A percentile compares a stretch with the other conserved stretches of the same genome.
These are phyloP conservation scores for Phengaris arion DNA, from an alignment of 2,888 invertebrate genomes.

Conservation along the genomic window DNA sequence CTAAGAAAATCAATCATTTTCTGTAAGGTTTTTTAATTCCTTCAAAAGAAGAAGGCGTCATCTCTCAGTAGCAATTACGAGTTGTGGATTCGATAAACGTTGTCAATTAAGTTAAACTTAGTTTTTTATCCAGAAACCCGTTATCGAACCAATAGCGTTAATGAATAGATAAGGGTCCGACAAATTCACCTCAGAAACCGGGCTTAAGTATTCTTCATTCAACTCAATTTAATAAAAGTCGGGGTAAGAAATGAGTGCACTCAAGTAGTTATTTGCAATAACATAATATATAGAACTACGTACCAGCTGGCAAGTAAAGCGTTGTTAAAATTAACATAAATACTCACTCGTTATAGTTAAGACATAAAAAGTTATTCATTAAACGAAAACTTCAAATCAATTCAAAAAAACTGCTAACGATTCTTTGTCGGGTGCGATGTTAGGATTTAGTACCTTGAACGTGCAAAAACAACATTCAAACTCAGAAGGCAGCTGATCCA, in stretches of 20 bases:
- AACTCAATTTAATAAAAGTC: background rate
- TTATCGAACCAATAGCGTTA: too few relatives aligned
- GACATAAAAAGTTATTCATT: slow-evolving; percentile 46
- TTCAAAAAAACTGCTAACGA: slow-evolving; percentile 27
- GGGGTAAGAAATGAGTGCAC: background rate
- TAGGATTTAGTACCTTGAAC: slow-evolving; percentile 88
- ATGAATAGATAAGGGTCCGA: too few relatives aligned
- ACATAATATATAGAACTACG: slow-evolving; percentile 2
- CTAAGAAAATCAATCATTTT: too few relatives aligned
- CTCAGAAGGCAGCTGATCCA: slow-evolving; percentile 95
- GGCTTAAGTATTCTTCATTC: background rate
- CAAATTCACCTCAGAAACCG: too few relatives aligned
- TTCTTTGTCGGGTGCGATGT: slow-evolving; percentile 39
- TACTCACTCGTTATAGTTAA: slow-evolving; percentile 24
- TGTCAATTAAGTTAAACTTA: too few relatives aligned
- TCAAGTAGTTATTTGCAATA: slow-evolving; percentile 3
- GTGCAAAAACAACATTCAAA: slow-evolving; percentile 99
- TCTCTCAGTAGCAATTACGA: too few relatives aligned
- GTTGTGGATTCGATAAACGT: too few relatives aligned
- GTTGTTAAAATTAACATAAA: slow-evolving; percentile 25
- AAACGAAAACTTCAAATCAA: slow-evolving; percentile 35
- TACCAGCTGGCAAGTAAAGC: slow-evolving; percentile 12
- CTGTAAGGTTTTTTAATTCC: too few relatives aligned
- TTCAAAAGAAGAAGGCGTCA: too few relatives aligned
- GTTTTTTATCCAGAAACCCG: too few relatives aligned